Percentiles rank a stretch among this genome's conserved stretches.
Conservation (phyloP, 2,797 vertebrate genomes). For the Erethizon dorsatum region DNA sequence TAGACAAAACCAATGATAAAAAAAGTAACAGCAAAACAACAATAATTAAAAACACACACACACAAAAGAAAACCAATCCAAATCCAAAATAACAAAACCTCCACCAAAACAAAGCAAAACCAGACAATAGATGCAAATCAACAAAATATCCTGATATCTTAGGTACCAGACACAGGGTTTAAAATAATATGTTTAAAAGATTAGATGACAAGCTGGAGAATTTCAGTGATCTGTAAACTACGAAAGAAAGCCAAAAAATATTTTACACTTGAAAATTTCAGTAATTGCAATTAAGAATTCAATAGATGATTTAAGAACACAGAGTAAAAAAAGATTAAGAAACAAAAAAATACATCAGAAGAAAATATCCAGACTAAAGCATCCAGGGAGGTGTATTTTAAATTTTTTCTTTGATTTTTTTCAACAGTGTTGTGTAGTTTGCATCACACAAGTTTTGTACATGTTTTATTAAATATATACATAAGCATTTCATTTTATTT, state of each 20-base stretch:
- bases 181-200: slow-evolving; percentile 6
- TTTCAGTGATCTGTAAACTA: neutral
- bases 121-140: neutral
- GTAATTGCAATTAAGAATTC: neutral
- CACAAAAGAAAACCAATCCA: neutral
- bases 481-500: slow-evolving; percentile 44
- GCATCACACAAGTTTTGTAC: neutral
- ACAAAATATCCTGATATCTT: slow-evolving; percentile 32
- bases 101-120: neutral
- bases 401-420: slow-evolving; percentile 7
- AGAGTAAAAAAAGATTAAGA: neutral
- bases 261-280: neutral
- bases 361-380: neutral
- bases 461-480: neutral
- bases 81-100: neutral
- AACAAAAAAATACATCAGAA: neutral
- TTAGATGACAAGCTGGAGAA: neutral
- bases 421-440: neutral
- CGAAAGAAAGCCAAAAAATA: neutral
- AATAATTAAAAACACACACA: neutral
- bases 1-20: slow-evolving; percentile 13
- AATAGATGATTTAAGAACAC: neutral
- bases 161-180: neutral
- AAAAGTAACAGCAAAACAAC: neutral
- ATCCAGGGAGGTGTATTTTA: neutral